These are phyloP conservation scores for Cephus nigrinus DNA, from an alignment of 2,888 invertebrate genomes.

Conservation along the genomic window DNA sequence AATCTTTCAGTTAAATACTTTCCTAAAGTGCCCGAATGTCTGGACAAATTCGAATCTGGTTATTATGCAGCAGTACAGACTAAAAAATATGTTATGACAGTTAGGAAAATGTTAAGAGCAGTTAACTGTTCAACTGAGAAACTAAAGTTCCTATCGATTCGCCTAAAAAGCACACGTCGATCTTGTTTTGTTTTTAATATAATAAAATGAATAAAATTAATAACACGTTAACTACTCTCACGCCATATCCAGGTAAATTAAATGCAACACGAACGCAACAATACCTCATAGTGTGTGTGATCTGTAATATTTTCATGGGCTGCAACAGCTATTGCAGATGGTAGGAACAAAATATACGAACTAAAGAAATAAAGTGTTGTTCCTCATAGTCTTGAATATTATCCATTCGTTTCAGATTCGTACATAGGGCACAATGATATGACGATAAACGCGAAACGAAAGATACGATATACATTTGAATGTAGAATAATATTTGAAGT, in stretches of 20 bases:
- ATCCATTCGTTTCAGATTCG: background rate
- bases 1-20: background rate
- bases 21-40: background rate
- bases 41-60: background rate
- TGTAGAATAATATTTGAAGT: background rate
- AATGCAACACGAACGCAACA: slow-evolving; percentile 43
- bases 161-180: slow-evolving; percentile 2
- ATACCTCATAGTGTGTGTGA: slow-evolving; percentile 53
- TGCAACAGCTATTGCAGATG: slow-evolving; percentile 41
- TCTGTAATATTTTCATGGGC: slow-evolving; percentile 50
- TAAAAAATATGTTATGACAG: background rate
- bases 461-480: background rate
- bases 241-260: slow-evolving; percentile 11
- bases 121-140: background rate
- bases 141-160: background rate
- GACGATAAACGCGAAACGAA: background rate
- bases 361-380: slow-evolving; percentile 23
- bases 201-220: slow-evolving; percentile 1
- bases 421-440: background rate
- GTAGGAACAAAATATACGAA: slow-evolving; percentile 22
- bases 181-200: background rate
- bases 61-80: background rate
- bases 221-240: slow-evolving; percentile 30
- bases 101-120: background rate
- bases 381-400: background rate